These are phyloP conservation scores for Latheticus oryzae DNA, from an alignment of 2,888 invertebrate species.

Conservation along the genomic window DNA sequence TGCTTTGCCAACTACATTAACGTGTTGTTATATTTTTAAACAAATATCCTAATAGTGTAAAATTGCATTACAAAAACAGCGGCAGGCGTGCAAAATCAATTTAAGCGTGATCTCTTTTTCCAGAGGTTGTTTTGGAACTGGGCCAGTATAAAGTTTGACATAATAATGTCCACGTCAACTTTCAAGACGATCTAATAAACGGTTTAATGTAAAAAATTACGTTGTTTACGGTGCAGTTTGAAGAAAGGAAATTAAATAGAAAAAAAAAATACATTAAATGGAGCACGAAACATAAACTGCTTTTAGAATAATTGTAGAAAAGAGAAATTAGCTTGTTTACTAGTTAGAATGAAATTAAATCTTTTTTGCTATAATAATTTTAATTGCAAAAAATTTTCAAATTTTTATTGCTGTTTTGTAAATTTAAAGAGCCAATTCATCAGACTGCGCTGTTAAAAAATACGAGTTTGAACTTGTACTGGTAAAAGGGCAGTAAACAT, in stretches of 20 bases:
- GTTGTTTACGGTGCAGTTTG: too few relatives aligned
- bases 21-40: constrained; percentile 47
- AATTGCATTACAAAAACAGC: constrained; percentile 50
- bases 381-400: too few relatives aligned
- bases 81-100: constrained; percentile 49
- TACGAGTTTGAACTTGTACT: constrained; percentile 15
- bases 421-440: too few relatives aligned
- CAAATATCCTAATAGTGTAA: constrained; percentile 47
- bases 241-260: too few relatives aligned
- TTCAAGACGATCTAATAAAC: constrained; percentile 31
- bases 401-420: too few relatives aligned
- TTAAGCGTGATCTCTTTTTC: constrained; percentile 48
- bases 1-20: constrained; percentile 49
- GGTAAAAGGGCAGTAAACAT: constrained; percentile 13
- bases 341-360: too few relatives aligned
- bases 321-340: too few relatives aligned
- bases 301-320: too few relatives aligned
- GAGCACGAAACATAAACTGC: too few relatives aligned
- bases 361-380: too few relatives aligned
- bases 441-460: neutral
- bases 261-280: too few relatives aligned
- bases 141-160: constrained; percentile 36
- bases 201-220: constrained; percentile 30
- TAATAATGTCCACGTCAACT: constrained; percentile 38
- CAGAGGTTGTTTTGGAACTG: constrained; percentile 34